phyloP scores from a whole-genome alignment of 1,140 invertebrate genomes.

The Zaprionus camerounensis region DNA sequence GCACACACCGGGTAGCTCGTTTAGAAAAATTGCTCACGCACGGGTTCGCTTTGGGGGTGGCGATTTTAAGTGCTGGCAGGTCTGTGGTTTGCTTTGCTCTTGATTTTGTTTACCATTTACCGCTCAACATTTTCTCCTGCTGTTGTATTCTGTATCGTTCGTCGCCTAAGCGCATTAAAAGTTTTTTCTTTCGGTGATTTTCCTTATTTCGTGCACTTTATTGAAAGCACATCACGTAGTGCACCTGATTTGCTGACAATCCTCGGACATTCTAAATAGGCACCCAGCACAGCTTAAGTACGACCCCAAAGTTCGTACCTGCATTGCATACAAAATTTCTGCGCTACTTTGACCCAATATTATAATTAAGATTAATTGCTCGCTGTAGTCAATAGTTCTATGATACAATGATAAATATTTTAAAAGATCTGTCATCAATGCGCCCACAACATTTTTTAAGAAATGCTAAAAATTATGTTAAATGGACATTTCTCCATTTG shows the following conservation, averaged over 20 bases:
- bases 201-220: slow-evolving; percentile 70
- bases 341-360: slow-evolving; percentile 14
- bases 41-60: slow-evolving; percentile 41
- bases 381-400: slow-evolving; percentile 14
- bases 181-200: slow-evolving; percentile 56
- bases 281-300: slow-evolving; percentile 31
- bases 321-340: slow-evolving; percentile 28
- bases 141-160: slow-evolving; percentile 56
- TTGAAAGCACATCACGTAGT: slow-evolving; percentile 78
- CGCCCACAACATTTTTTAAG: too few species aligned
- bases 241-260: slow-evolving; percentile 79
- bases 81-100: slow-evolving; percentile 59
- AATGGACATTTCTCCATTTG: too few species aligned
- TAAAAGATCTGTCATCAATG: neutral
- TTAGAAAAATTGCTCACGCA: slow-evolving; percentile 76
- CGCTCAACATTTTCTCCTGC: slow-evolving; percentile 42
- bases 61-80: slow-evolving; percentile 60
- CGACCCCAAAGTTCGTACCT: slow-evolving; percentile 20
- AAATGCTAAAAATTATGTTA: too few species aligned
- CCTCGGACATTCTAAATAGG: slow-evolving; percentile 65
- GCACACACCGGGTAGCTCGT: slow-evolving; percentile 25
- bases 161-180: slow-evolving; percentile 75
- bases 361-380: slow-evolving; percentile 76
- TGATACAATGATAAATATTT: slow-evolving; percentile 8
- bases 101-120: slow-evolving; percentile 72